phyloP scores from a whole-genome alignment of 2,888 invertebrate species.

The Patella caerulea region DNA sequence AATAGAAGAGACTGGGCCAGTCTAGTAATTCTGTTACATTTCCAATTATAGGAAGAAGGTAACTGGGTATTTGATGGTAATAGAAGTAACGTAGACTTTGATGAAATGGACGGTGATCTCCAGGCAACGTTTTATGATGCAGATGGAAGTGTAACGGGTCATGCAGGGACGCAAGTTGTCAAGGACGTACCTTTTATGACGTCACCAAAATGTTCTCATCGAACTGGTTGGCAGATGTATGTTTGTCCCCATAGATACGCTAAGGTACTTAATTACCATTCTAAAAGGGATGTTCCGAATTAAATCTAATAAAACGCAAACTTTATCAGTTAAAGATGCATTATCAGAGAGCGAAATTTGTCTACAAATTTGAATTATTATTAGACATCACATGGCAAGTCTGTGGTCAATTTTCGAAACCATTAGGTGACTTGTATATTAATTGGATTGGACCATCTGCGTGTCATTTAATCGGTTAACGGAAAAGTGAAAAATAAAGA shows the following conservation, averaged over 20 bases:
- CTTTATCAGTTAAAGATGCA: no score
- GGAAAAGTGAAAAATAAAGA: no score
- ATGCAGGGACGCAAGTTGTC: slow-evolving; percentile 24
- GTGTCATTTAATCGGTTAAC: no score
- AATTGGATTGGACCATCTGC: no score
- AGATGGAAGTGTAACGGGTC: slow-evolving; percentile 31
- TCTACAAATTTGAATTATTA: no score
- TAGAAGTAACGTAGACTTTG: slow-evolving; percentile 14
- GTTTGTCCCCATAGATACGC: slow-evolving; percentile 30
- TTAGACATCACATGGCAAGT: no score
- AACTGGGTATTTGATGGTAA: slow-evolving; percentile 31
- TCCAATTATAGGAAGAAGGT: slow-evolving; percentile 6
- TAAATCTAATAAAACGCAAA: no score
- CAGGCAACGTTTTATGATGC: slow-evolving; percentile 25
- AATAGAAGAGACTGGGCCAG: no score
- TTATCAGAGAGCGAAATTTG: no score
- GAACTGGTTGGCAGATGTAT: slow-evolving; percentile 16
- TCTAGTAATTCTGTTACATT: background rate
- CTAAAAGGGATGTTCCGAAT: no score
- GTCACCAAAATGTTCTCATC: slow-evolving; percentile 18
- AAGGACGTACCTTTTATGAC: slow-evolving; percentile 26
- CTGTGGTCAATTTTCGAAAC: no score
- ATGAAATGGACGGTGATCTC: slow-evolving; percentile 24
- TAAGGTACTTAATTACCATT: slow-evolving; percentile 16
- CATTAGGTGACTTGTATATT: no score